Percentiles rank a stretch among this genome's conserved stretches.
Evolutionary conservation across 2,113 vertebrate species (phyloP).

Genomic region (Saccopteryx leptura): DNA sequence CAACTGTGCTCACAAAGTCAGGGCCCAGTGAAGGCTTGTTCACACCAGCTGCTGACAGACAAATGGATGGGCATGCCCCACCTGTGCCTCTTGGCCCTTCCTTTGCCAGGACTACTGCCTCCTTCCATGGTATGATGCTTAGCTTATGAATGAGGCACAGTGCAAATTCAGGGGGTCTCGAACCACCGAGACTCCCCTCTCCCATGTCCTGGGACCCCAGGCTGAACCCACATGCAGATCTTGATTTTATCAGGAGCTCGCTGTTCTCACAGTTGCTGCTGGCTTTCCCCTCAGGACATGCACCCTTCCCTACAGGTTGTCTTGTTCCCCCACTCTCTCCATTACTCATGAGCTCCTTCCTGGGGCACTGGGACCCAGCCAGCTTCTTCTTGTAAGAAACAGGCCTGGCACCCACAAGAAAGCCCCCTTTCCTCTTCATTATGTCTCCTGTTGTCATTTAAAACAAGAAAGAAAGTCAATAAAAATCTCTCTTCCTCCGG

Average conservation of each 20-base stretch:
- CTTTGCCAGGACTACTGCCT: neutral
- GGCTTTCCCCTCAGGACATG: conserved; percentile 77
- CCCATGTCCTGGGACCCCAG: conserved; percentile 56
- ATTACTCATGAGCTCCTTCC: conserved; percentile 79
- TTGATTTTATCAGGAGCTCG: conserved; percentile 85
- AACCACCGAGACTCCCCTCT: conserved; percentile 33
- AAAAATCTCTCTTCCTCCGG: conserved; percentile 81
- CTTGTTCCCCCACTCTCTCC: conserved; percentile 72
- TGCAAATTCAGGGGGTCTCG: neutral
- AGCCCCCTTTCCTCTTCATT: conserved; percentile 80
- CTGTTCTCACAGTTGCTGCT: conserved; percentile 72
- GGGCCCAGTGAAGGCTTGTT: neutral
- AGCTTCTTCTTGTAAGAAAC: conserved; percentile 81
- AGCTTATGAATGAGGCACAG: neutral
- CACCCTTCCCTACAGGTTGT: conserved; percentile 81
- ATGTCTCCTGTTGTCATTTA: conserved; percentile 85
- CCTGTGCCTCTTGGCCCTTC: neutral
- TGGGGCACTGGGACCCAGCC: conserved; percentile 69
- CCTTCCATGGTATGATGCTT: neutral
- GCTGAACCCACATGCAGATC: conserved; percentile 82
- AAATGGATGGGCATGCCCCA: neutral
- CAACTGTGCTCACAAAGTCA: neutral
- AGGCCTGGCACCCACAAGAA: conserved; percentile 84
- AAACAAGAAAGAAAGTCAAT: conserved; percentile 72
- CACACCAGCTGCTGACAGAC: neutral